phyloP scores from a whole-genome alignment of 2,888 invertebrate genomes.

The Antheraea yamamai region DNA sequence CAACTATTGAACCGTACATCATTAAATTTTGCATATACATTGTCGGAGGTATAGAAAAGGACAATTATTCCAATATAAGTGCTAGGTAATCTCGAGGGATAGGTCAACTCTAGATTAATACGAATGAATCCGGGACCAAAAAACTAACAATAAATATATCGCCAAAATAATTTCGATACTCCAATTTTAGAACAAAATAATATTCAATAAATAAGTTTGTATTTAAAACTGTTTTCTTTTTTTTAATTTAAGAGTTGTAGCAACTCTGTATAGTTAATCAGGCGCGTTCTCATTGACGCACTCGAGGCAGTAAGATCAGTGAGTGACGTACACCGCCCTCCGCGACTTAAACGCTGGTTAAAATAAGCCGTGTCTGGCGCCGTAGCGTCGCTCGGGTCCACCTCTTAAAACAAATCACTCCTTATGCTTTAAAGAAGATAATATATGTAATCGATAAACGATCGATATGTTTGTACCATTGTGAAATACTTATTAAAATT shows the following conservation, averaged over 20 bases:
- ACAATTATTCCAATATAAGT: too few species aligned
- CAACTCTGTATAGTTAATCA: slow-evolving; percentile 44
- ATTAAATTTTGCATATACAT: too few species aligned
- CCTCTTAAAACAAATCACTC: slow-evolving; percentile 21
- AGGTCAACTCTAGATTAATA: too few species aligned
- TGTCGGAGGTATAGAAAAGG: too few species aligned
- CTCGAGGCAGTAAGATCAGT: slow-evolving; percentile 55
- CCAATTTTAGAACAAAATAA: background rate
- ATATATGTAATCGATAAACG: background rate
- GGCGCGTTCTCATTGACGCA: slow-evolving; percentile 51
- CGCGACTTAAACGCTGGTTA: slow-evolving; percentile 59
- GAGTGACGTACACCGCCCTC: slow-evolving; percentile 54
- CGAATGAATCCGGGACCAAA: too few species aligned
- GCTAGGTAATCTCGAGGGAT: too few species aligned
- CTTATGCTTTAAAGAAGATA: slow-evolving; percentile 1
- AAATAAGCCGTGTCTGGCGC: slow-evolving; percentile 53
- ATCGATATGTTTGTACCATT: background rate
- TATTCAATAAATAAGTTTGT: too few species aligned
- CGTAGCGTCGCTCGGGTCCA: slow-evolving; percentile 24
- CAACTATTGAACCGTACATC: too few species aligned
- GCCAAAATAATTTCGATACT: background rate
- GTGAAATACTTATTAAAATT: background rate
- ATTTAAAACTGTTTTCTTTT: too few species aligned
- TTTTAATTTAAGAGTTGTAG: background rate
- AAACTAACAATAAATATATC: too few species aligned